Evolutionary conservation across 2,888 invertebrate genomes (phyloP), one percentile per base, ranked within the genome.

Genomic region (Plebejus argus): DNA sequence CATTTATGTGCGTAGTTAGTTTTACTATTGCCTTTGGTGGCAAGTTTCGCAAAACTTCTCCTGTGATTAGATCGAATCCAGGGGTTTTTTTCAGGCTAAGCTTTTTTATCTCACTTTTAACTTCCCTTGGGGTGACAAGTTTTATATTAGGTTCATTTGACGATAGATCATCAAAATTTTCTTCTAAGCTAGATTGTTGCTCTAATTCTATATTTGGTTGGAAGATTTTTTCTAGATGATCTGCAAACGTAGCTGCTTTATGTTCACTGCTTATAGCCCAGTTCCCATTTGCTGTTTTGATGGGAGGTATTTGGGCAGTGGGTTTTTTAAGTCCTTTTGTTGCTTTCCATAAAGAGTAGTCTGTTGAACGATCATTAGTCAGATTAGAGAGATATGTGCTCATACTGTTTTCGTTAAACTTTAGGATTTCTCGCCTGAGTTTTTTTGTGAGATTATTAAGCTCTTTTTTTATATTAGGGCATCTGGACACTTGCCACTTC

Each of bases 261-360:
- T 53, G 53, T 53, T 53, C 53, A 18, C 53, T 53, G 15, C 18
- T 53, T 53, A 53, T 45, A 12, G 45, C 45, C 45, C 45, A 45
- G 12, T 45, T 45, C 3, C 49, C 56, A n/a, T 56, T 49, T 15
- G 49, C 49, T 56, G 12, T 56, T 56, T 56, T 56, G n/a, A 56
- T 56, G 56, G n/a, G 56, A 56, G 56, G 56, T 56, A 56, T 56
- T n/a, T 56, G 56, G n/a, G 56, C n/a, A 7, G n/a, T 56, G n/a
- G 56, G 56, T 15, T 49, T 49, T 15, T 49, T 4, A 15, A 49
- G 4, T 4, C 49, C 4, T 49, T 49, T 49, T 49, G 49, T 49
- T 15, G 49, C 49, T 49, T 49, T 49, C 49, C 49, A 49, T 49
- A 49, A 49, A 49, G 49, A 45, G 45, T 45, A 45, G 10, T 45